A percentile compares a stretch with the other conserved stretches of the same genome.
Conservation (phyloP, 2,797 vertebrate species). For the Chromobotia macracanthus region DNA sequence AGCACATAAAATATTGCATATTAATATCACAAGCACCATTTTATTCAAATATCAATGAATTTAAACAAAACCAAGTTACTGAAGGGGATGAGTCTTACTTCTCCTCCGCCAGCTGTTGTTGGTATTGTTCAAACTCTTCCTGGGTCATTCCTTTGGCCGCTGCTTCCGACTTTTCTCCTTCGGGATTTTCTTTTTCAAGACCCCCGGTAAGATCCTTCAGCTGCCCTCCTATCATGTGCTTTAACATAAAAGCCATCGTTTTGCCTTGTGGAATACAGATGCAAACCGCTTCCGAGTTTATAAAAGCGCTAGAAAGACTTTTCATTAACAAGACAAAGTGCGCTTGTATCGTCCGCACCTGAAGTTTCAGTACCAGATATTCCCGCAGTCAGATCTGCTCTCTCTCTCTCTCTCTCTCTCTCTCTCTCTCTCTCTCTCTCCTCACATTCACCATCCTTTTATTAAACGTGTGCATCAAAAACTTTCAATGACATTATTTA, state of each 20-base stretch:
- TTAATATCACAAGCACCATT: too few relatives aligned
- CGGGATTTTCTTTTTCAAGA: conserved; percentile 88
- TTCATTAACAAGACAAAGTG: background rate
- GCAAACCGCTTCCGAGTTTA: background rate
- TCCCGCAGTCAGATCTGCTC: background rate
- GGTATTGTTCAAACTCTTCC: conserved; percentile 95
- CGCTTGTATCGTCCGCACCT: background rate
- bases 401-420: conserved; percentile 7
- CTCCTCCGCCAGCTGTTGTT: conserved; percentile 95
- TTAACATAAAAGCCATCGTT: conserved; percentile 95
- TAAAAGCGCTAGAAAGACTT: too few relatives aligned
- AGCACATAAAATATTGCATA: background rate
- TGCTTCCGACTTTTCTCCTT: conserved; percentile 86
- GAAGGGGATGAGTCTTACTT: conserved; percentile 83
- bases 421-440: conserved; percentile 1
- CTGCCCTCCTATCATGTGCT: conserved; percentile 94
- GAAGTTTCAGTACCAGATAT: conserved; percentile 17
- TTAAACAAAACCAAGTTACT: too few relatives aligned
- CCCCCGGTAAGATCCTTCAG: conserved; percentile 96
- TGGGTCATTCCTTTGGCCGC: conserved; percentile 92
- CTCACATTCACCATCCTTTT: too few relatives aligned
- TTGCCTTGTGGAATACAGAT: background rate
- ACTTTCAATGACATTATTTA: too few relatives aligned
- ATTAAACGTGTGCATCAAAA: too few relatives aligned
- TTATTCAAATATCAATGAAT: too few relatives aligned